Evolutionary conservation across 2,113 vertebrate species (phyloP), one percentile per base, ranked within the genome.

Genomic region (Misgurnus mizolepis): DNA sequence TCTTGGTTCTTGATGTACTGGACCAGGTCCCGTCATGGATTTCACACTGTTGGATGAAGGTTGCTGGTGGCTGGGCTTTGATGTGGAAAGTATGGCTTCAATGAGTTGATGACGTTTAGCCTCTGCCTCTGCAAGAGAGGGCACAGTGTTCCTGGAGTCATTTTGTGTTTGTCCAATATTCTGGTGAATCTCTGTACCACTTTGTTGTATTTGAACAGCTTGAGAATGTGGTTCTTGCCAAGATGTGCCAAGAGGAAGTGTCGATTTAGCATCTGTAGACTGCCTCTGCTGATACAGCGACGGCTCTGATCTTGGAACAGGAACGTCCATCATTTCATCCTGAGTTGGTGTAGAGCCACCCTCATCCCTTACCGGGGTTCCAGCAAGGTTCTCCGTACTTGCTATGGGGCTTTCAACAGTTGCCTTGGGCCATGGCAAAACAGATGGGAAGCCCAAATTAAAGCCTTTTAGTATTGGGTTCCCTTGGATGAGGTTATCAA

Each of bases 251-350:
- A 43, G 71, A 5, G 4, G 15, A 55, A 12, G 7, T 12, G 49
- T 69, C 22, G 27, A 78, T 47, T 34, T 67, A 45, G 55, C 66
- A 3, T 70, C 62, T 40, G 80, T 39, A 10, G 76, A 67, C 9
- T 86, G 80, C 47, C 80, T 82, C 40, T 67, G 27, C 61, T 71
- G 82, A 75, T 79, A 64, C 2, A 71, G 5, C 1, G 88, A 83
- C 58, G 93, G 79, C 84, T 0, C 94, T 88, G 47, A 12, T 60
- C 87, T 88, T 0, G 95, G 93, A 17, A 95, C 95, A 83, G 95
- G 93, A 17, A 95, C 95, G 83, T 99, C 98, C 95, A 97, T 97
- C 80, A 97, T 95, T 88, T 99, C 98, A 0, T 99, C 98, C 84
- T 98, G 97, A 22, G 98, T 99, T 1, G 98, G 97, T 0, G 98